These are phyloP conservation scores for Cyprinodon tularosa DNA, from an alignment of 2,113 vertebrate species.

Conservation along the genomic window DNA sequence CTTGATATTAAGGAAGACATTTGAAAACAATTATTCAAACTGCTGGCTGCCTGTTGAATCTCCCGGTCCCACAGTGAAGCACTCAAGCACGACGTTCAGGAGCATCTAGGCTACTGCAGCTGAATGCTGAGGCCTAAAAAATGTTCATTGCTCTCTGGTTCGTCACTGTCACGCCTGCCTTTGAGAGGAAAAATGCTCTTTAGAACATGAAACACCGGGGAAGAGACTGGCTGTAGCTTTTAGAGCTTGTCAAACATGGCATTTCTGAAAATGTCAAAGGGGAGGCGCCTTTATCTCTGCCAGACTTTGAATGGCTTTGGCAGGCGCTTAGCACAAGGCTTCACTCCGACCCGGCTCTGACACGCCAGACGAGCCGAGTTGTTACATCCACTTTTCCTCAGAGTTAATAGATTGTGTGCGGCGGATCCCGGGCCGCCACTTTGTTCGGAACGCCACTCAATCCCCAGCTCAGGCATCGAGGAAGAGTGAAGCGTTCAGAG, in stretches of 20 bases:
- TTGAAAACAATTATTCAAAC: constrained; percentile 78
- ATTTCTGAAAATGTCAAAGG: constrained; percentile 68
- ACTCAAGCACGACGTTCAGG: constrained; percentile 66
- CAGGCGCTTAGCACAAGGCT: constrained; percentile 43
- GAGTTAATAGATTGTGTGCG: constrained; percentile 25
- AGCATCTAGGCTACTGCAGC: constrained; percentile 33
- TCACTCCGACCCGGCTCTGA: constrained; percentile 46
- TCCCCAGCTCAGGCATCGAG: constrained; percentile 14
- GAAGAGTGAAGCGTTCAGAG: not conserved
- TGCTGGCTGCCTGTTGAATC: constrained; percentile 60
- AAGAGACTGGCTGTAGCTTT: constrained; percentile 50
- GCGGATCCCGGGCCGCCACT: constrained; percentile 6
- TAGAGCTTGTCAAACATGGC: constrained; percentile 62
- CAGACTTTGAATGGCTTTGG: constrained; percentile 53
- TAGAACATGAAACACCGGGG: constrained; percentile 42
- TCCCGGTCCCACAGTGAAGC: constrained; percentile 57
- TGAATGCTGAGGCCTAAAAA: constrained; percentile 48
- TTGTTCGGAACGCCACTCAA: constrained; percentile 7
- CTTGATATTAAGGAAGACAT: constrained; percentile 73
- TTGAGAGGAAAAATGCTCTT: constrained; percentile 55
- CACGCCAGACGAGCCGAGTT: constrained; percentile 12
- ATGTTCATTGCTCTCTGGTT: constrained; percentile 56
- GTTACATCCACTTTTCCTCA: constrained; percentile 38
- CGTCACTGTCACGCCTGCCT: constrained; percentile 49
- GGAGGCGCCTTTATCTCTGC: constrained; percentile 49